phyloP scores from a whole-genome alignment of 2,888 invertebrate genomes.

The Zele albiditarsus region DNA sequence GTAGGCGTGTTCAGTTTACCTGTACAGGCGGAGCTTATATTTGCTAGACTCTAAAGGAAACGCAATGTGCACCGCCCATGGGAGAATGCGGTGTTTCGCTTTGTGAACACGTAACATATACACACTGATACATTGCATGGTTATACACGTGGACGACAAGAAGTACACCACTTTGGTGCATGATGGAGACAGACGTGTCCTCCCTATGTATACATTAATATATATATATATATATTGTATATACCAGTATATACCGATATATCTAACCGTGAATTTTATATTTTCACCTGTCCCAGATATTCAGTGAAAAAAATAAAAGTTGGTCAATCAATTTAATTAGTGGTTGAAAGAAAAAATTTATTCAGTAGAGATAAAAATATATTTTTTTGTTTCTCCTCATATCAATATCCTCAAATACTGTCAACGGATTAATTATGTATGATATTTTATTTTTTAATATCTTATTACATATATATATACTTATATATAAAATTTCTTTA shows the following conservation, averaged over 20 bases:
- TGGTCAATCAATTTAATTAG: neutral
- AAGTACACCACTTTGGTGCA: neutral
- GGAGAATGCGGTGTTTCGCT: constrained; percentile 9
- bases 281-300: too few relatives aligned
- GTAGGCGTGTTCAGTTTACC: constrained; percentile 1
- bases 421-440: too few relatives aligned
- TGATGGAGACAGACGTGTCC: too few relatives aligned
- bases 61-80: constrained; percentile 9
- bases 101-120: constrained; percentile 3
- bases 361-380: too few relatives aligned
- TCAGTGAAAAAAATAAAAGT: neutral
- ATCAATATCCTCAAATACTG: too few relatives aligned
- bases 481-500: neutral
- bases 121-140: neutral
- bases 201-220: too few relatives aligned
- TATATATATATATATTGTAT: too few relatives aligned
- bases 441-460: neutral
- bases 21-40: constrained; percentile 11
- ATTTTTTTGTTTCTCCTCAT: too few relatives aligned
- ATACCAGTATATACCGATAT: too few relatives aligned
- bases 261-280: too few relatives aligned
- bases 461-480: neutral
- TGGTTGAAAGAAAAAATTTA: too few relatives aligned
- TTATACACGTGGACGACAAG: neutral
- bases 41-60: neutral